Conservation (phyloP, 2,888 invertebrate species). For the Diarsia brunnea region DNA sequence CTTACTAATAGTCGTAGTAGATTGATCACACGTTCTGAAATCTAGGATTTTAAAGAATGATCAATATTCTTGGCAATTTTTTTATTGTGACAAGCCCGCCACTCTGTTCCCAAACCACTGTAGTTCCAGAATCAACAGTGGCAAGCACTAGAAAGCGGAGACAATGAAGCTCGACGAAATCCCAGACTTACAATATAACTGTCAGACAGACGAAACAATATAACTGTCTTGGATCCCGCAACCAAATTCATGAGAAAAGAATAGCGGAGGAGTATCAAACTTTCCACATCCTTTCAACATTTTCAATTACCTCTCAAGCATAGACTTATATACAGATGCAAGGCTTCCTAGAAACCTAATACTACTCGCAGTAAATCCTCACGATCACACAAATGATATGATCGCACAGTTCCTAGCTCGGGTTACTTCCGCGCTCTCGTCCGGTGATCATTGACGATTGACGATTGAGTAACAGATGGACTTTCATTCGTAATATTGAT, state of each 20-base stretch:
- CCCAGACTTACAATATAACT: no score
- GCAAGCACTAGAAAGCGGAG: no score
- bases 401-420: conserved; percentile 42
- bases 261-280: no score
- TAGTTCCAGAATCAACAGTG: no score
- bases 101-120: no score
- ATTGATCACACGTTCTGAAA: no score
- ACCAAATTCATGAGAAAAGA: no score
- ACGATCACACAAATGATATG: conserved; percentile 26
- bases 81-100: no score
- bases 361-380: conserved; percentile 1
- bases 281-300: neutral
- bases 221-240: no score
- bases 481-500: conserved; percentile 51
- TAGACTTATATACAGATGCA: neutral
- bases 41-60: neutral
- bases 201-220: no score
- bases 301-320: neutral
- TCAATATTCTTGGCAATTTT: neutral
- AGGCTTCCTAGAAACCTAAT: conserved; percentile 42
- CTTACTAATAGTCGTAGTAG: neutral
- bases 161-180: no score
- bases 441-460: conserved; percentile 48
- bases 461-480: conserved; percentile 51
- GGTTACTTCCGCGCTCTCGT: conserved; percentile 41